Percentiles rank a stretch among this genome's conserved stretches.
phyloP scores from a whole-genome alignment of 37 sponge, comb jelly and placozoan genomes.

The Beroe ovata region DNA sequence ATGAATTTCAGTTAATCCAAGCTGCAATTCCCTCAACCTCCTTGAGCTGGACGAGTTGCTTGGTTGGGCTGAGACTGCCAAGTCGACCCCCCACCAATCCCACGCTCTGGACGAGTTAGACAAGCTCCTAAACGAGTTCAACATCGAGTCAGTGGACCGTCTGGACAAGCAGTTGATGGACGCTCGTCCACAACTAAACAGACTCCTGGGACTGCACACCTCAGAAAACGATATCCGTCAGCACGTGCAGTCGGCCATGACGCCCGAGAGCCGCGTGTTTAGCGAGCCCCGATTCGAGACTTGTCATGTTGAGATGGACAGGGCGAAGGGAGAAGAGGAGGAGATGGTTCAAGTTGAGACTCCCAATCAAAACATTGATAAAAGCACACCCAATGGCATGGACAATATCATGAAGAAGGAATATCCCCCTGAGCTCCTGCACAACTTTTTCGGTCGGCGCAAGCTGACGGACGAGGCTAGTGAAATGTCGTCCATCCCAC shows the following conservation, averaged over 20 bases:
- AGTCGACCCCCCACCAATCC: slow-evolving; percentile 51
- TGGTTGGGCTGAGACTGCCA: slow-evolving; percentile 63
- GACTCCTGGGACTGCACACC: background rate
- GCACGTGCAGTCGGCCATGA: background rate
- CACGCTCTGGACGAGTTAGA: slow-evolving; percentile 54
- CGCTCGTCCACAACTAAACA: background rate
- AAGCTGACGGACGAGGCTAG: slow-evolving; percentile 14
- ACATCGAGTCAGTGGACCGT: slow-evolving; percentile 48
- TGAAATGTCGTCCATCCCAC: slow-evolving; percentile 42
- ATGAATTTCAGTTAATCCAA: slow-evolving; percentile 41
- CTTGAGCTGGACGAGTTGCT: slow-evolving; percentile 56
- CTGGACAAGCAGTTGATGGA: background rate
- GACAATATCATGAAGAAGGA: slow-evolving; percentile 35
- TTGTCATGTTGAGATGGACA: background rate
- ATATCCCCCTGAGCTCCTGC: slow-evolving; percentile 31
- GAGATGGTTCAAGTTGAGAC: background rate
- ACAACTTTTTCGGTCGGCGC: slow-evolving; percentile 54
- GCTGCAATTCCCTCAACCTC: slow-evolving; percentile 51
- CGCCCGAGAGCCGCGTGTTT: slow-evolving; percentile 4
- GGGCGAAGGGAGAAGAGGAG: background rate
- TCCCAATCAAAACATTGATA: background rate
- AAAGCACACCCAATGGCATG: background rate
- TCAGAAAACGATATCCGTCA: slow-evolving; percentile 23
- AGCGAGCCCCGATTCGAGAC: slow-evolving; percentile 53
- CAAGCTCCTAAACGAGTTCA: slow-evolving; percentile 37